A percentile compares a stretch with the other conserved stretches of the same genome.
phyloP scores from a whole-genome alignment of 2,888 invertebrate genomes.

The Agrilus cyanescens region DNA sequence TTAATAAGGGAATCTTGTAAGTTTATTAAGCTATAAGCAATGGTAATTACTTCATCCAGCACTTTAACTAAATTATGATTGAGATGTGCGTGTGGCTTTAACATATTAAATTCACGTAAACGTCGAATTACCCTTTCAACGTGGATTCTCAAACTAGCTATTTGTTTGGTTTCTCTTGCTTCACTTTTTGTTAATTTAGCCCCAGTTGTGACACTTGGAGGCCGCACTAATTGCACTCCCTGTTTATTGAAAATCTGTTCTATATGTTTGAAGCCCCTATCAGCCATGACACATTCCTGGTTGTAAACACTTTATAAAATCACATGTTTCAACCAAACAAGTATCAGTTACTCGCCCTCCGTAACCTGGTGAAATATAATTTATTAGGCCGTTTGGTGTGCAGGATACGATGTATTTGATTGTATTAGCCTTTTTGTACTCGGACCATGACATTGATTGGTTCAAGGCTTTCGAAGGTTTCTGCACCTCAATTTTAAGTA shows the following conservation, averaged over 20 bases:
- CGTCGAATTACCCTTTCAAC: constrained; percentile 17
- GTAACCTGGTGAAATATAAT: constrained; percentile 23
- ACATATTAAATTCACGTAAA: constrained; percentile 14
- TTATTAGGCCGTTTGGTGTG: constrained; percentile 20
- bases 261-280: constrained; percentile 18
- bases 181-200: constrained; percentile 12
- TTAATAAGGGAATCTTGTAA: constrained; percentile 13
- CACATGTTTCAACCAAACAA: constrained; percentile 13
- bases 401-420: constrained; percentile 16
- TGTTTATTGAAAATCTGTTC: constrained; percentile 11
- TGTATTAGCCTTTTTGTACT: constrained; percentile 22
- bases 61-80: constrained; percentile 7
- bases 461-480: too few relatives aligned
- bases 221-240: constrained; percentile 13
- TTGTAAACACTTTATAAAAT: constrained; percentile 13
- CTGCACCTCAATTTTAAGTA: too few relatives aligned
- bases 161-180: constrained; percentile 13
- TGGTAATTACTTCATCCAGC: constrained; percentile 10
- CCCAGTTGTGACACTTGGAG: constrained; percentile 13
- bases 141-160: constrained; percentile 16
- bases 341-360: constrained; percentile 21
- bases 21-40: constrained; percentile 12
- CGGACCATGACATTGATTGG: too few relatives aligned
- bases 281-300: constrained; percentile 14
- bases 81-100: constrained; percentile 13